phyloP scores from a whole-genome alignment of 1,140 invertebrate species.

The Drosophila suzukii region DNA sequence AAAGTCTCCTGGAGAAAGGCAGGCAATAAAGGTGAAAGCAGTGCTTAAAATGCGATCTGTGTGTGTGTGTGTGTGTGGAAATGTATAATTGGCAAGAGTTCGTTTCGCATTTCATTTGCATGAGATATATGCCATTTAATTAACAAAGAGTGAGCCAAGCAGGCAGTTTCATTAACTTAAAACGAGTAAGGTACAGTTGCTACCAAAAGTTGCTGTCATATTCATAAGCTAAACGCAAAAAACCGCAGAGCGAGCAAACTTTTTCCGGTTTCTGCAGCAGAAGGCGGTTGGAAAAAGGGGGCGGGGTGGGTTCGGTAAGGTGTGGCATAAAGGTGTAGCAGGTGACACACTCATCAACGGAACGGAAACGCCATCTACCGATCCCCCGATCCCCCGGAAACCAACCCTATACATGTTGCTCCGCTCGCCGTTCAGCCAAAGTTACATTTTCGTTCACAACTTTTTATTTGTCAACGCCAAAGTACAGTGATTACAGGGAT shows the following conservation, averaged over 20 bases:
- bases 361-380: neutral
- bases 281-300: conserved; percentile 9
- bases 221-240: conserved; percentile 36
- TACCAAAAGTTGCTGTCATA: conserved; percentile 41
- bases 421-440: conserved; percentile 23
- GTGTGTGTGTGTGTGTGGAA: neutral
- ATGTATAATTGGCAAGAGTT: conserved; percentile 13
- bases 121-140: conserved; percentile 35
- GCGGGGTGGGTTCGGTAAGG: neutral
- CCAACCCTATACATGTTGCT: conserved; percentile 33
- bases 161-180: conserved; percentile 26
- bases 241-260: conserved; percentile 30
- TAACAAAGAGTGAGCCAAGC: neutral
- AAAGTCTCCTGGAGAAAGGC: conserved; percentile 31
- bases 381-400: neutral
- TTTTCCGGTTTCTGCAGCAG: conserved; percentile 14
- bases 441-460: conserved; percentile 14
- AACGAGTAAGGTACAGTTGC: conserved; percentile 31
- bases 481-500: conserved; percentile 9
- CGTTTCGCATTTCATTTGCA: conserved; percentile 27
- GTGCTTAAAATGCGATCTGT: conserved; percentile 7
- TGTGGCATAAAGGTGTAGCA: conserved; percentile 21
- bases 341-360: conserved; percentile 40
- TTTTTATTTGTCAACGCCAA: conserved; percentile 17
- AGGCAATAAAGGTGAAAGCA: conserved; percentile 13